These are phyloP conservation scores for Scomber colias DNA, from an alignment of 2,113 vertebrate genomes.

Conservation along the genomic window DNA sequence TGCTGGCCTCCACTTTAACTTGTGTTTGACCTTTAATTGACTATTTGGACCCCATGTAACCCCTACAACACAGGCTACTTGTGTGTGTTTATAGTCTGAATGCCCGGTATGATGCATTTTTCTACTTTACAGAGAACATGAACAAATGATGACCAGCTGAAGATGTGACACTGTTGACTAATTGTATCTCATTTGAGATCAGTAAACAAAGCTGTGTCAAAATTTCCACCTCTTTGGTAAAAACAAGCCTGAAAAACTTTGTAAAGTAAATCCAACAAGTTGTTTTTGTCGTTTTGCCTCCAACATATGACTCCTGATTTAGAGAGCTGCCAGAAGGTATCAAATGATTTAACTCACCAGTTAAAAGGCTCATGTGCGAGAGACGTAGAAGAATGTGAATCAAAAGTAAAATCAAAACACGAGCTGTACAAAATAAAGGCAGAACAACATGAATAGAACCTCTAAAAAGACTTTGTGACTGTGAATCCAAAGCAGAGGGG, in stretches of 20 bases:
- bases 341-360: neutral
- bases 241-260: neutral
- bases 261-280: slow-evolving; percentile 12
- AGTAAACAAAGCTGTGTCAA: too few species aligned
- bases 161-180: too few species aligned
- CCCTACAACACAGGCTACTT: too few species aligned
- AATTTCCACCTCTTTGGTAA: too few species aligned
- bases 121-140: too few species aligned
- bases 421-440: neutral
- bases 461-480: neutral
- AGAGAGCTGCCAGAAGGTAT: neutral
- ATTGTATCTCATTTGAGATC: too few species aligned
- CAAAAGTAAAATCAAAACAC: neutral
- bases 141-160: too few species aligned
- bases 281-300: neutral
- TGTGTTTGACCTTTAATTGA: slow-evolving; percentile 45
- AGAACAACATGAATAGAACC: neutral
- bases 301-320: neutral
- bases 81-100: too few species aligned
- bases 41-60: neutral
- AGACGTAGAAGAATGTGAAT: too few species aligned
- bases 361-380: neutral
- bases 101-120: too few species aligned
- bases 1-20: neutral
- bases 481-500: neutral